A percentile compares a stretch with the other conserved stretches of the same genome.
Evolutionary conservation across 2,888 invertebrate species (phyloP).

Genomic region (Linnaemya vulpina): DNA sequence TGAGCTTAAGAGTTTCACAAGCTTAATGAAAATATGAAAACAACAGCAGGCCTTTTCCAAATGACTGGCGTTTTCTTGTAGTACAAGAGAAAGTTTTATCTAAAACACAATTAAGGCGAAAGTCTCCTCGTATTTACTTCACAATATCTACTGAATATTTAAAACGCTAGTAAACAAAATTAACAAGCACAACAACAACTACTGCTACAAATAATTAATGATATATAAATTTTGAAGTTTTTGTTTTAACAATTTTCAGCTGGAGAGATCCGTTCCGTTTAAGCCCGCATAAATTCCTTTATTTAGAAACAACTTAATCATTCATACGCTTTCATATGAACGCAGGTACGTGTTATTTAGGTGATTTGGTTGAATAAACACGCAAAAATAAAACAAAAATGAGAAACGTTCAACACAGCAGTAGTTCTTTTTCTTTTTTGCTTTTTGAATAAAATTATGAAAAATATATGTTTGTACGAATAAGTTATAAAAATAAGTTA

Average conservation of each 20-base stretch:
- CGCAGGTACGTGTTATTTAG: conserved; percentile 24
- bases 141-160: conserved; percentile 1
- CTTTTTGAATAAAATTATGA: conserved; percentile 28
- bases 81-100: not conserved
- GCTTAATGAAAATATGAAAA: not conserved
- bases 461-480: not conserved
- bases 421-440: conserved; percentile 21
- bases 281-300: conserved; percentile 18
- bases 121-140: not conserved
- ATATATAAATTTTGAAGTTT: not conserved
- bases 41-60: not conserved
- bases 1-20: not conserved
- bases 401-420: not conserved
- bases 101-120: not conserved
- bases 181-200: not conserved
- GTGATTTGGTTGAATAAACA: conserved; percentile 45
- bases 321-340: not conserved
- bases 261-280: conserved; percentile 8
- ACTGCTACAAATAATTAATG: conserved; percentile 20
- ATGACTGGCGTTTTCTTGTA: not conserved
- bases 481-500: not conserved
- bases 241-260: not conserved
- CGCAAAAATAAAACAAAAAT: not conserved
- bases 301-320: conserved; percentile 37
- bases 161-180: not conserved